Evolutionary conservation across 2,888 invertebrate species (phyloP), one percentile per base, ranked within the genome.

Genomic region (Drosophila bunnanda): DNA sequence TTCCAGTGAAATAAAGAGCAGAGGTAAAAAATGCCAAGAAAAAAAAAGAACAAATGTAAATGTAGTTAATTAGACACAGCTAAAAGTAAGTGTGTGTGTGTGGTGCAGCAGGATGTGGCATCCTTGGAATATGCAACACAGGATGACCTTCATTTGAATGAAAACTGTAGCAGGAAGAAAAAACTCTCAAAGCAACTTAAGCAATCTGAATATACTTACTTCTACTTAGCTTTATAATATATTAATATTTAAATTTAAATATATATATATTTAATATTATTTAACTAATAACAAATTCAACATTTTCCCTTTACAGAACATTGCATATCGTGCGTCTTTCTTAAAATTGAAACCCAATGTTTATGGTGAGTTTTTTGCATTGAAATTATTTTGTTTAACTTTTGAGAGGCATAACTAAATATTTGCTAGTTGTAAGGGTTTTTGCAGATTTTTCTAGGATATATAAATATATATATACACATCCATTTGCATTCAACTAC

Each of bases 1-100:
- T 8, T 22, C 5, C 57, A 50, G 57, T 67, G 68, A 17, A n/a
- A 7, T 10, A 13, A 50, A 22, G 36, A 36, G 50, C 66, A 52
- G 55, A 55, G 57, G 69, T 70, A 20, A 13, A 50, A 15, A 32
- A 20, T 50, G 20, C 32, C 32, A 50, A 6, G 30, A 8, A 20
- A 7, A 20, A 7, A 15, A 34, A 34, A 73, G 75, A 76, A 64
- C 67, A 75, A 75, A 79, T 79, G 62, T 56, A 79, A 84, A 84
- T 84, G 79, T 76, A 79, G 85, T 87, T 87, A 80, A 84, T 87
- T 84, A 82, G 82, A 74, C 72, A 86, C 69, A 17, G 28, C n/a
- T 5, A 25, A 25, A n/a, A 32, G 32, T 25, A 36, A 28, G 34
- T 55, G 41, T 66, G 38, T 54, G 53, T 54, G 36, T 56, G 48